These are phyloP conservation scores for Antigone vipio DNA, from an alignment of 2,113 vertebrate genomes.

Conservation along the genomic window DNA sequence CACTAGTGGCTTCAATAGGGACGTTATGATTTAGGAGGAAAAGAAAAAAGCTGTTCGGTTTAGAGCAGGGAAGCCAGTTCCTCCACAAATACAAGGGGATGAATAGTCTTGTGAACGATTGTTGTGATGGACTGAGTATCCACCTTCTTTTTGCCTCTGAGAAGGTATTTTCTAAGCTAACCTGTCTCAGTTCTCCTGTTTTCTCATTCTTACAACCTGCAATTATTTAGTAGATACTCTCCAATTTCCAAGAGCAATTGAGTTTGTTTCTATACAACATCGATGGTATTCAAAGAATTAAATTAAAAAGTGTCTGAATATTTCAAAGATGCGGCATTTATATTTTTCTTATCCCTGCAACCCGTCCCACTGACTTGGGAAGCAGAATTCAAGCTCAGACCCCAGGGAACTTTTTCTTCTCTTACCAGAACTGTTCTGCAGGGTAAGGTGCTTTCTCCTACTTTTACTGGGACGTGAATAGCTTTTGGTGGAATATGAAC, in stretches of 20 bases:
- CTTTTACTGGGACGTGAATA: background rate
- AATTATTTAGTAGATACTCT: background rate
- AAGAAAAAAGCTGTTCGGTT: background rate
- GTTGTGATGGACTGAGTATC: background rate
- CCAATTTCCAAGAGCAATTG: background rate
- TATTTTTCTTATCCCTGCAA: background rate
- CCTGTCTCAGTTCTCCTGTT: background rate
- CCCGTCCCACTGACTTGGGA: background rate
- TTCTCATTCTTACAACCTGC: background rate
- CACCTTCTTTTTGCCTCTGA: background rate
- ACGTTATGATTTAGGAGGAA: rapidly evolving
- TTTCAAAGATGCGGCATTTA: background rate
- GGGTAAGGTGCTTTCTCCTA: background rate
- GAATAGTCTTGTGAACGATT: background rate
- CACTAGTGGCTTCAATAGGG: background rate
- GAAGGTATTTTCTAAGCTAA: background rate
- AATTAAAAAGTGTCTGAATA: background rate
- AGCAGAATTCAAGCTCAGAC: background rate
- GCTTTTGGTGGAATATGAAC: background rate
- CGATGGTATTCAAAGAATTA: background rate
- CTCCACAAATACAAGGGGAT: too few relatives aligned
- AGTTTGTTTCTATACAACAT: background rate
- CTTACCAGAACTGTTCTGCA: background rate
- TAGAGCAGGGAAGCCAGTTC: background rate
- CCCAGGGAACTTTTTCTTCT: background rate